Evolutionary conservation across 2,888 invertebrate genomes (phyloP).

Genomic region (Ochropleura leucogaster): DNA sequence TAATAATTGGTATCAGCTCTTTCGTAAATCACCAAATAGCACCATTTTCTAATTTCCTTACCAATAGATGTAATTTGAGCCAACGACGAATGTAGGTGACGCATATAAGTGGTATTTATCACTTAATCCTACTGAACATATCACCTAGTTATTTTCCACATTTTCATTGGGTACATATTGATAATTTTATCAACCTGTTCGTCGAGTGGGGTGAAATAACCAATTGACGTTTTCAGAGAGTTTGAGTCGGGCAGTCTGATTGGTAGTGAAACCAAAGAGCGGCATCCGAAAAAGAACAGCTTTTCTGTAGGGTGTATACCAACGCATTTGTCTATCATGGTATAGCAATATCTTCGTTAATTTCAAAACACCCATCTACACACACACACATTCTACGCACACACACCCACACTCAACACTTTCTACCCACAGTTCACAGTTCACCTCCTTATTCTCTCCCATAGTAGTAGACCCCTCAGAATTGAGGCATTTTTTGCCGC

Average conservation of each 20-base stretch:
- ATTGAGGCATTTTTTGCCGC: too few relatives aligned
- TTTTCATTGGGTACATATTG: slow-evolving; percentile 55
- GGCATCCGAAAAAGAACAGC: not conserved
- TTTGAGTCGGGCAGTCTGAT: not conserved
- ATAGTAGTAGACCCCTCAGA: too few relatives aligned
- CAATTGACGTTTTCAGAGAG: slow-evolving; percentile 7
- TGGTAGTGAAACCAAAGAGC: not conserved
- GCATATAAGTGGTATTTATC: slow-evolving; percentile 48
- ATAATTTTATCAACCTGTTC: slow-evolving; percentile 44
- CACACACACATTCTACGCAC: too few relatives aligned
- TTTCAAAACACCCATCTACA: too few relatives aligned
- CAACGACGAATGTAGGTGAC: slow-evolving; percentile 39
- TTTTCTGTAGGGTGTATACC: too few relatives aligned
- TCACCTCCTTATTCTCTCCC: too few relatives aligned
- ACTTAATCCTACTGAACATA: slow-evolving; percentile 53
- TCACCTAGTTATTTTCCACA: slow-evolving; percentile 64
- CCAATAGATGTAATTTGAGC: not conserved
- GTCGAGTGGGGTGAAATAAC: slow-evolving; percentile 34
- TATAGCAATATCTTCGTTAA: too few relatives aligned
- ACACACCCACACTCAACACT: too few relatives aligned
- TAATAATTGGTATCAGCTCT: not conserved
- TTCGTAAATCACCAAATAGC: not conserved
- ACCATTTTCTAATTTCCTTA: not conserved
- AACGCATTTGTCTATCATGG: too few relatives aligned
- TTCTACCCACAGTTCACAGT: too few relatives aligned